Conservation (phyloP, 2,888 invertebrate species). For the Carabus problematicus region DNA sequence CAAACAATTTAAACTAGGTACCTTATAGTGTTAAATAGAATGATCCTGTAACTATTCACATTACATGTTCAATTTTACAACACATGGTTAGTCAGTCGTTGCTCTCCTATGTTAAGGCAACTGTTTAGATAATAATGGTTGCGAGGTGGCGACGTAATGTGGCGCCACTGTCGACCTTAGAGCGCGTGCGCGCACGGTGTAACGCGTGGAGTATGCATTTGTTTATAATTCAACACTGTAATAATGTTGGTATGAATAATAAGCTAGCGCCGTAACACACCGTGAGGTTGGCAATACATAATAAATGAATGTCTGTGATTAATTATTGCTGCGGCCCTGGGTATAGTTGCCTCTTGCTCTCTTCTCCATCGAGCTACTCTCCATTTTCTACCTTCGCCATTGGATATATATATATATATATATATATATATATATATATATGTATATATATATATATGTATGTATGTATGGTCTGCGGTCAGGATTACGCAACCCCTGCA, state of each 20-base stretch:
- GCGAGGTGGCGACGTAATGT: neutral
- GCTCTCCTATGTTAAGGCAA: neutral
- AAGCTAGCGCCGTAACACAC: slow-evolving; percentile 55
- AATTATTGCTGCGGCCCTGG: slow-evolving; percentile 53
- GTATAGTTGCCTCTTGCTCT: neutral
- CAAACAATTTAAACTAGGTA: too few relatives aligned
- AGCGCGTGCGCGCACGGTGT: neutral
- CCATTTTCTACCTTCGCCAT: neutral
- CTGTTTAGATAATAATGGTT: slow-evolving; percentile 2
- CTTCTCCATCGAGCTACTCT: neutral
- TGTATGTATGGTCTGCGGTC: too few relatives aligned
- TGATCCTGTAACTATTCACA: too few relatives aligned
- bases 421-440: slow-evolving; percentile 11
- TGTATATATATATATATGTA: neutral
- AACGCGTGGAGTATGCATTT: neutral
- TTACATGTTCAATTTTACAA: too few relatives aligned
- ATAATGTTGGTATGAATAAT: slow-evolving; percentile 60
- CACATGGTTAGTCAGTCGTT: too few relatives aligned
- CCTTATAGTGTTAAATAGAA: too few relatives aligned
- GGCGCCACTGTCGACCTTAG: neutral
- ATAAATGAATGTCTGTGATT: slow-evolving; percentile 55
- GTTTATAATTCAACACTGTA: slow-evolving; percentile 56
- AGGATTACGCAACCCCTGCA: too few relatives aligned
- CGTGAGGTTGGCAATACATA: slow-evolving; percentile 57
- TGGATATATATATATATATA: slow-evolving; percentile 1